Conservation (phyloP, 2,113 vertebrate species). For the Pipra filicauda region DNA sequence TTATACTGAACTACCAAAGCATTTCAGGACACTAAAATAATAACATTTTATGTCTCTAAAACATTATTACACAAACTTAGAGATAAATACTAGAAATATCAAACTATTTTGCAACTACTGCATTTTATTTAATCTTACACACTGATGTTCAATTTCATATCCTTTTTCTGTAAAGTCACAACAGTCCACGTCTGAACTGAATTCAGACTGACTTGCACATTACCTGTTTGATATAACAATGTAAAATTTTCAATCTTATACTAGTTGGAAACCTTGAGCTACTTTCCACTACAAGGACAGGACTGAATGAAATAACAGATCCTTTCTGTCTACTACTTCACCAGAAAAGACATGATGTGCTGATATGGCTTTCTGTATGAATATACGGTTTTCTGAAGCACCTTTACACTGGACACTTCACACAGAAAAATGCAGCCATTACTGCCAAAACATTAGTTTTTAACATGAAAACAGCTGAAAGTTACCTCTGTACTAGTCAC, state of each 20-base stretch:
- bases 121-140: neutral
- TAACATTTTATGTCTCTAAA: neutral
- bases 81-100: neutral
- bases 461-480: neutral
- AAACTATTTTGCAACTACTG: neutral
- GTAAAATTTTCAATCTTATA: neutral
- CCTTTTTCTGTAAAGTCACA: neutral
- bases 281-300: neutral
- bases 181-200: neutral
- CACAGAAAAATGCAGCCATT: neutral
- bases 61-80: neutral
- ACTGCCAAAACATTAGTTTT: neutral
- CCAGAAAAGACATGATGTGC: neutral
- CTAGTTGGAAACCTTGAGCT: neutral
- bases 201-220: neutral
- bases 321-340: neutral
- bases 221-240: neutral
- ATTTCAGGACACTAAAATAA: neutral
- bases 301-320: neutral
- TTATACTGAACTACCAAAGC: neutral
- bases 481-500: neutral
- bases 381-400: neutral
- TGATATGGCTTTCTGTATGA: neutral
- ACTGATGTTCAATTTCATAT: neutral
- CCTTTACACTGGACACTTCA: neutral